Conservation (phyloP, 1,140 invertebrate genomes). For the Conopomorpha cramerella region DNA sequence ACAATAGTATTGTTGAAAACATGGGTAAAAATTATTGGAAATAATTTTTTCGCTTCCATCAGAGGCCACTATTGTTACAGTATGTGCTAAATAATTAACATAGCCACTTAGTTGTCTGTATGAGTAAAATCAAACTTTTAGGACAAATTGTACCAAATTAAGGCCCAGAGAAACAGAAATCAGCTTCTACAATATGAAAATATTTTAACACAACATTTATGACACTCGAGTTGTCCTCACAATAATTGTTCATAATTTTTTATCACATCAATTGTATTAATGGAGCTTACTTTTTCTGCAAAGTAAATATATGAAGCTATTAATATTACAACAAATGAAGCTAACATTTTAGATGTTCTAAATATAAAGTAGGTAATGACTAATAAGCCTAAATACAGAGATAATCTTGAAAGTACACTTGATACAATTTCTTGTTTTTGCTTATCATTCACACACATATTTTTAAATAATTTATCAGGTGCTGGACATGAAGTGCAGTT, state of each 20-base stretch:
- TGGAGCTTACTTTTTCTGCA: conserved; percentile 19
- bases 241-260: no score
- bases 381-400: conserved; percentile 21
- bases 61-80: no score
- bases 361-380: conserved; percentile 19
- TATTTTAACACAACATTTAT: conserved; percentile 11
- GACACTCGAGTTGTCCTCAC: conserved; percentile 18
- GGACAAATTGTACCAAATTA: no score
- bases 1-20: no score
- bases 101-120: no score
- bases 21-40: no score
- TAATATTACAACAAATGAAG: conserved; percentile 17
- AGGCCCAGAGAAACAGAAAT: no score
- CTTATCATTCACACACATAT: conserved; percentile 27
- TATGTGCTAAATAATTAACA: no score
- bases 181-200: no score
- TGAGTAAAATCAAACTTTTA: no score
- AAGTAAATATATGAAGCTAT: conserved; percentile 25
- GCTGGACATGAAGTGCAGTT: conserved; percentile 34
- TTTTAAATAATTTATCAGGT: conserved; percentile 17
- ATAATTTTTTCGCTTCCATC: no score
- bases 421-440: conserved; percentile 14
- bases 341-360: conserved; percentile 20
- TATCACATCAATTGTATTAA: conserved; percentile 15
- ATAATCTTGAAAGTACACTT: conserved; percentile 15